Evolutionary conservation across 2,797 vertebrate species (phyloP).

Genomic region (Eptatretus atami): DNA sequence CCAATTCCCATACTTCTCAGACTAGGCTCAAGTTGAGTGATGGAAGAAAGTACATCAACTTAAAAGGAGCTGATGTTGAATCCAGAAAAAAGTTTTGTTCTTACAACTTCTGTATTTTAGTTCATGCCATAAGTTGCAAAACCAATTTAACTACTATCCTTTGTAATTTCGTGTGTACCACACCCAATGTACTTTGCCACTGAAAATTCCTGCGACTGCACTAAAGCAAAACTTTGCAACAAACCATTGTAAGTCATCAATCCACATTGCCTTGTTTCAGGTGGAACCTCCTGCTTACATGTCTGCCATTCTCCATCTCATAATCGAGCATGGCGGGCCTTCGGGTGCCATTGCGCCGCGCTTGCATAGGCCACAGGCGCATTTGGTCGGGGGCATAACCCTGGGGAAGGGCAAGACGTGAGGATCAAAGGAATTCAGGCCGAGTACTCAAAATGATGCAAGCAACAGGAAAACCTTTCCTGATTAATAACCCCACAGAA

Average conservation of each 20-base stretch:
- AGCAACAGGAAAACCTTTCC: too few relatives aligned
- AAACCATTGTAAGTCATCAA: neutral
- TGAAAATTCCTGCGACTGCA: neutral
- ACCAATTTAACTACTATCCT: too few relatives aligned
- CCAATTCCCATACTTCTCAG: too few relatives aligned
- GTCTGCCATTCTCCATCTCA: slow-evolving; percentile 86
- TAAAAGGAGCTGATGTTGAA: too few relatives aligned
- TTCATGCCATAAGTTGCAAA: too few relatives aligned
- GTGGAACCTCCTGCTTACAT: slow-evolving; percentile 19
- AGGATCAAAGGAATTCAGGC: neutral
- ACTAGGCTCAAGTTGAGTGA: too few relatives aligned
- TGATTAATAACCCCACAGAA: too few relatives aligned
- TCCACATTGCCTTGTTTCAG: slow-evolving; percentile 2
- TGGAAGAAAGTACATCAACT: too few relatives aligned
- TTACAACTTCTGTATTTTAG: too few relatives aligned
- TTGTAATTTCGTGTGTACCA: slow-evolving; percentile 4
- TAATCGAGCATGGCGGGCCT: slow-evolving; percentile 92
- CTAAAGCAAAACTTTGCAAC: slow-evolving; percentile 7
- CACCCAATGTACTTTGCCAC: neutral
- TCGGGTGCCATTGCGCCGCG: slow-evolving; percentile 89
- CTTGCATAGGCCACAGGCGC: slow-evolving; percentile 97
- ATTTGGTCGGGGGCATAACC: slow-evolving; percentile 98
- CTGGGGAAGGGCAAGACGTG: slow-evolving; percentile 16
- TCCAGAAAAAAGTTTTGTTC: too few relatives aligned
- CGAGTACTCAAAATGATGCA: too few relatives aligned